Evolutionary conservation across 2,888 invertebrate species (phyloP), one percentile per base, ranked within the genome.

Genomic region (Tachina lurida): DNA sequence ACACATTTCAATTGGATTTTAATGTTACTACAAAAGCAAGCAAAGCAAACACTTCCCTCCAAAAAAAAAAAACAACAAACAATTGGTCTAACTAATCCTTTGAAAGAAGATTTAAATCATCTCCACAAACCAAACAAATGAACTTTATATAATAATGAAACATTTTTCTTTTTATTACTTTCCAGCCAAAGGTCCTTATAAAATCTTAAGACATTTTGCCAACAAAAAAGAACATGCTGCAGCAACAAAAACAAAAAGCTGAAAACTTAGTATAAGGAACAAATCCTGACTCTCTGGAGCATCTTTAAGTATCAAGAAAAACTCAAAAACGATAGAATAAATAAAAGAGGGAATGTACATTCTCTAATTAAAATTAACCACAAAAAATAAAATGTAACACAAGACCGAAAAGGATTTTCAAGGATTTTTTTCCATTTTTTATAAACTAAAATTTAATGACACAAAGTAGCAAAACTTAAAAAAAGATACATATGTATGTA

Each of bases 141-240:
- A 54, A 5, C 9, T 19, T 62, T 52, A 1, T n/a, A 19, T 41
- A 70, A 49, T 78, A 62, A 78, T 17, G 15, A 78, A 10, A 54
- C 12, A 31, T 45, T 70, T 70, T 43, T 78, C 17, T 78, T 70
- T 77, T 70, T 70, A 43, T 78, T 15, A 78, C 2, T 70, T 78
- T 78, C n/a, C 78, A 78, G 78, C 78, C 39, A 45, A 39, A 58
- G 58, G 58, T 13, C 8, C 0, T 12, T 15, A 31, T 5, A 8
- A 65, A 19, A 47, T 65, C 15, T 9, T 10, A 15, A 45, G 45
- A 13, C 3, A 47, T n/a, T 8, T 39, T 13, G 9, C n/a, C 62
- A 17, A 62, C 12, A 43, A 17, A 17, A 10, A 62, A 41, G 17
- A 41, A 19, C 17, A 62, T 17, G 9, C 41, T 10, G 2, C 62